Base-by-base conservation (phyloP, 2,797 vertebrate species). In the Naso thynnoides region DNA sequence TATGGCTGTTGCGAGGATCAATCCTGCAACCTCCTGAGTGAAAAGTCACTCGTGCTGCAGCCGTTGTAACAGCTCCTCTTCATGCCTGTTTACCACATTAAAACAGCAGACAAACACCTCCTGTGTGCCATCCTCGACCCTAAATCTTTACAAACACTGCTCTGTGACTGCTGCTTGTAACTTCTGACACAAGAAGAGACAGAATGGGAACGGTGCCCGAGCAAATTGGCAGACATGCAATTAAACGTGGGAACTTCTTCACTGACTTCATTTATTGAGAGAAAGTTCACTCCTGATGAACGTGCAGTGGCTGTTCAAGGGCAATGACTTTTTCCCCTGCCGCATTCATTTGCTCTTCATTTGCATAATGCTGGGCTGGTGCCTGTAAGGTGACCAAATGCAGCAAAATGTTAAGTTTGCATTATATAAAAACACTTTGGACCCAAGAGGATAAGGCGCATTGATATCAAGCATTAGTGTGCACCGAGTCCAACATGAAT, bases 291-390 rank as follows among this genome's bases (percentile, higher is more conserved):
- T 83, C 75, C 71, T 83, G 64, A 58, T 66, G 73, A 88, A 64
- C 15, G 78, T 83, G 73, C 61, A 24, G 62, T 9, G 57, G 78
- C 70, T 79, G 61, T 85, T 89, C 83, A 86, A 90, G 75, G 87
- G 78, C 82, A 81, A 68, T 65, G 82, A 31, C 76, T 85, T 64
- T 44, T 19, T 4, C 6, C 26, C 19, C 64, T 8, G 23, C 86
- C 74, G 81, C 81, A 86, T 86, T 91, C 42, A 89, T 86, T 84
- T 78, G 19, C 71, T 75, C 61, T 31, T 88, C 47, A 82, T 92
- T 86, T 92, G 75, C 91, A 87, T 91, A 89, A 90, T 90, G 88
- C 79, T 78, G 55, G 76, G 78, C 86, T 83, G 76, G 74, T 82
- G 78, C 76, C 85, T 85, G 78, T 49, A 53, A 33, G 38, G 73